Evolutionary conservation across 1,140 invertebrate genomes (phyloP).

Genomic region (Bemisia tabaci): DNA sequence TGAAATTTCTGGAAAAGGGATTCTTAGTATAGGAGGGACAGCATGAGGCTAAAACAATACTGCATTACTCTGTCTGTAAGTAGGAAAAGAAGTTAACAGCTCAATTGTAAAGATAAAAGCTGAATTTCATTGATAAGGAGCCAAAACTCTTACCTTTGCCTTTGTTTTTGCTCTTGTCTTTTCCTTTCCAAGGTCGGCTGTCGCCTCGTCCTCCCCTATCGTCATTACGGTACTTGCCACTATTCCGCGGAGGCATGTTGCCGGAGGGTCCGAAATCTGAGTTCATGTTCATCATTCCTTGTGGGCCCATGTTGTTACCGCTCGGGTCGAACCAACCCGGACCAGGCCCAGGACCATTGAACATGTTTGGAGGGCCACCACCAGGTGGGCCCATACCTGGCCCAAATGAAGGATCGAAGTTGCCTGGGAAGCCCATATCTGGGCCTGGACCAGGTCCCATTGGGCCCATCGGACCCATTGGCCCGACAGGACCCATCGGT

Average conservation of each 20-base stretch:
- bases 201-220: neutral
- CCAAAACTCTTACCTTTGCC: neutral
- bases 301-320: neutral
- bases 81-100: too few species aligned
- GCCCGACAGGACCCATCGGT: conserved; percentile 1
- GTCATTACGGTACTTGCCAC: conserved; percentile 1
- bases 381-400: conserved; percentile 12
- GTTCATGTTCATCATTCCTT: neutral
- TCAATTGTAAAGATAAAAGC: too few species aligned
- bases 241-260: conserved; percentile 3
- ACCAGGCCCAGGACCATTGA: conserved; percentile 5
- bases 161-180: neutral
- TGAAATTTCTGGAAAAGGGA: too few species aligned
- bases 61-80: too few species aligned
- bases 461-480: neutral
- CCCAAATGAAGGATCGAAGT: conserved; percentile 4
- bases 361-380: conserved; percentile 11
- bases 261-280: neutral
- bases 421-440: neutral
- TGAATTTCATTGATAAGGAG: too few species aligned
- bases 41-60: too few species aligned
- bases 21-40: too few species aligned
- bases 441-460: neutral
- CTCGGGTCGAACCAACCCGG: neutral
- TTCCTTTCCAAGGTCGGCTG: neutral